phyloP scores from a whole-genome alignment of 1,140 invertebrate genomes.

The Zaprionus taronus region DNA sequence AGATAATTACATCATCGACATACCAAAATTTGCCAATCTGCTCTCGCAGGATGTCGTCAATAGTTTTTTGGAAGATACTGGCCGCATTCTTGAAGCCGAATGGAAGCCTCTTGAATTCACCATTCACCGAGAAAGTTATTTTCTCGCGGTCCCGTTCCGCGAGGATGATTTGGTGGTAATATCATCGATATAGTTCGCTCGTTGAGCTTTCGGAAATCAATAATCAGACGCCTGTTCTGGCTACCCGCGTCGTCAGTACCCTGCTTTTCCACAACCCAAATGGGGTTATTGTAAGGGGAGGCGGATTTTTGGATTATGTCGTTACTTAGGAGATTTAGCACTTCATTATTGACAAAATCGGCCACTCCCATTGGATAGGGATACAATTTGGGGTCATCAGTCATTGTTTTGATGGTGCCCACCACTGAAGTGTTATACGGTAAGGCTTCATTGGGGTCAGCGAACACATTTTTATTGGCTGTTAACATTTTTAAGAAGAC shows the following conservation, averaged over 20 bases:
- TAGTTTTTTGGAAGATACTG: too few relatives aligned
- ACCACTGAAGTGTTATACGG: not conserved
- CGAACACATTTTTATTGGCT: not conserved
- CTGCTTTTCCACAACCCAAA: not conserved
- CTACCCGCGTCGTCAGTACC: not conserved
- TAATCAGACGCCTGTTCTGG: not conserved
- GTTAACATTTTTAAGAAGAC: not conserved
- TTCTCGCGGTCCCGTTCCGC: too few relatives aligned
- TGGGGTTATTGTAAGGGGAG: not conserved
- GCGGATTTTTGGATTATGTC: not conserved
- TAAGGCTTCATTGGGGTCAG: not conserved
- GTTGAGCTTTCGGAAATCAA: not conserved
- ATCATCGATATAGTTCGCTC: not conserved
- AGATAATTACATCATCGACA: too few relatives aligned
- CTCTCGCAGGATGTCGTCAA: too few relatives aligned
- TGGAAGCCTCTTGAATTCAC: too few relatives aligned
- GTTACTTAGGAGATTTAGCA: not conserved
- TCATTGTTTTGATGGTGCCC: not conserved
- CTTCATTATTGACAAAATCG: not conserved
- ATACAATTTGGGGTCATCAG: not conserved
- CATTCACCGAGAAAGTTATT: too few relatives aligned
- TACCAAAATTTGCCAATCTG: too few relatives aligned
- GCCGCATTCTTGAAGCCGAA: too few relatives aligned
- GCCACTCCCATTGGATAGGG: not conserved
- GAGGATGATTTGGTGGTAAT: too few relatives aligned